Evolutionary conservation across 1,140 invertebrate genomes (phyloP).

Genomic region (Pseudomyrmex concolor): DNA sequence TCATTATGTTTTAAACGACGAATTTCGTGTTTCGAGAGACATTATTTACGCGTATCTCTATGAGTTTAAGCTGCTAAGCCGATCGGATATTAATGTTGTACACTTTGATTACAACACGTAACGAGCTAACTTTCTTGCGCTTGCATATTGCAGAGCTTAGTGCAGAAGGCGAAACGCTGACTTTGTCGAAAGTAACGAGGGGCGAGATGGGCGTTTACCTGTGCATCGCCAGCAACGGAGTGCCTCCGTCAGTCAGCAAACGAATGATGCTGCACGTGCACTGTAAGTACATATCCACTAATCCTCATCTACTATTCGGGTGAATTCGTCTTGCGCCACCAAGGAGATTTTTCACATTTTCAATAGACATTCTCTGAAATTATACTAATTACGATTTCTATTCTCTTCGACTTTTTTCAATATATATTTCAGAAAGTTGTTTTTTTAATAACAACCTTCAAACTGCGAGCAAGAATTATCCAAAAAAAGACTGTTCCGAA

Average conservation of each 20-base stretch:
- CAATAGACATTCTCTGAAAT: no score
- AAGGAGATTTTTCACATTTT: conserved; percentile 10
- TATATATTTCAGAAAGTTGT: no score
- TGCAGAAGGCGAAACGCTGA: conserved; percentile 91
- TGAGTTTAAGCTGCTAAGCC: conserved; percentile 24
- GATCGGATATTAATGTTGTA: conserved; percentile 44
- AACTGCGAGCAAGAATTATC: no score
- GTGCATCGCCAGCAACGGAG: conserved; percentile 91
- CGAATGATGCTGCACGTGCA: conserved; percentile 93
- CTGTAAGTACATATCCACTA: conserved; percentile 88
- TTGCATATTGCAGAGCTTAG: conserved; percentile 85
- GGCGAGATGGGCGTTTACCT: conserved; percentile 95
- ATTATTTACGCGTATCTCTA: conserved; percentile 10
- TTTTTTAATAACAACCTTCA: no score
- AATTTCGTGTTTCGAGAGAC: conserved; percentile 7
- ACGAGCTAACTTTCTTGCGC: conserved; percentile 33
- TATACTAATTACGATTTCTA: no score
- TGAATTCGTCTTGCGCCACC: background rate
- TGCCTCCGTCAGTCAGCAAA: conserved; percentile 92
- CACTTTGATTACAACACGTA: conserved; percentile 43
- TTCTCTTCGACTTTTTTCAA: no score
- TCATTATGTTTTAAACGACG: conserved; percentile 7
- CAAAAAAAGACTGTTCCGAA: background rate
- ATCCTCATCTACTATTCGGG: background rate
- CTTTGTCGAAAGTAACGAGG: conserved; percentile 91